A percentile compares a stretch with the other conserved stretches of the same genome.
These are phyloP conservation scores for Stigmatopora argus DNA, from an alignment of 2,113 vertebrate species.

Conservation along the genomic window DNA sequence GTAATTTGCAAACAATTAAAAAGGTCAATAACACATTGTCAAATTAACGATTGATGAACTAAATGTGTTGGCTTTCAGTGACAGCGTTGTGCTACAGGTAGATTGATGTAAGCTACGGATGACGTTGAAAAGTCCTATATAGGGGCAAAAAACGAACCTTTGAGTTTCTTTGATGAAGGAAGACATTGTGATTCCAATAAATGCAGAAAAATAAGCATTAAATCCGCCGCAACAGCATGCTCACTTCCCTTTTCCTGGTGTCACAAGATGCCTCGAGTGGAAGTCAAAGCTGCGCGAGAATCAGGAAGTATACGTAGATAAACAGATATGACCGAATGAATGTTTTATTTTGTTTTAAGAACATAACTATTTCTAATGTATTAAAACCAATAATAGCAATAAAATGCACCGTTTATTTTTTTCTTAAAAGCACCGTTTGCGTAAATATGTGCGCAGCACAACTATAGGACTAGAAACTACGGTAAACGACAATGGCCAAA, in stretches of 20 bases:
- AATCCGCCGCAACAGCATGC: constrained; percentile 9
- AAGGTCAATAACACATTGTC: too few species aligned
- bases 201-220: constrained; percentile 2
- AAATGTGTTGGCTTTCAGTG: background rate
- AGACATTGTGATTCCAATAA: constrained; percentile 53
- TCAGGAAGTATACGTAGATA: background rate
- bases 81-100: constrained; percentile 4
- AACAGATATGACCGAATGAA: background rate
- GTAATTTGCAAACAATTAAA: too few species aligned
- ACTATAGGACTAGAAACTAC: constrained; percentile 27
- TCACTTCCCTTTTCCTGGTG: constrained; percentile 47
- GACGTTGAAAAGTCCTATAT: background rate
- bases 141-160: constrained; percentile 52
- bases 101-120: background rate
- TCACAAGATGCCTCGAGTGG: constrained; percentile 41
- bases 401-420: too few species aligned
- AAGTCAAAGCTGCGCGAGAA: constrained; percentile 27
- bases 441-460: constrained; percentile 10
- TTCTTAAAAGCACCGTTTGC: background rate
- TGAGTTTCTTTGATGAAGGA: constrained; percentile 71
- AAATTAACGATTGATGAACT: too few species aligned
- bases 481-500: constrained; percentile 15
- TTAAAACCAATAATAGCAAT: background rate
- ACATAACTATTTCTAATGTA: too few species aligned
- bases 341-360: background rate